Evolutionary conservation across 1,140 invertebrate species (phyloP), one percentile per base, ranked within the genome.

Genomic region (Batillaria attramentaria): DNA sequence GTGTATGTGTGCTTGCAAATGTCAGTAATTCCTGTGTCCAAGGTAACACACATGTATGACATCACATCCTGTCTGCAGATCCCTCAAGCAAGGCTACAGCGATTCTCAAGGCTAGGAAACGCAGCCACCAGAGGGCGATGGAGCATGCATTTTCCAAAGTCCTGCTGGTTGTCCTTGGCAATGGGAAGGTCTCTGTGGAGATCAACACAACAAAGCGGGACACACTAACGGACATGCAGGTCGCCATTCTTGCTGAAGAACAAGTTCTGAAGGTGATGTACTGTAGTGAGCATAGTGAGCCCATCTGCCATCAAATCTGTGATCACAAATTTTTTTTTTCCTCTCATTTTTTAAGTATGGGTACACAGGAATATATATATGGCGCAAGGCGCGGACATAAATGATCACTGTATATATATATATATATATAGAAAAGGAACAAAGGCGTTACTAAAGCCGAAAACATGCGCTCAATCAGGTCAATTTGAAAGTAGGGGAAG

Each of bases 81-180:
- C 82, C 84, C 4, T 43, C 74, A 39, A 79, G 80, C 33, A 87
- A 78, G 78, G 79, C 73, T n/a, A 81, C 81, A 18, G 83, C 83
- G 2, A 54, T 81, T 33, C 83, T 83, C 54, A 88, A 87, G 74
- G 81, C 79, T 60, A 85, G 84, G 72, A 89, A 89, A 70, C 37
- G 85, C 18, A 79, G 86, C 31, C 80, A 85, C 37, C 84, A 85
- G 78, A 70, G 83, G 54, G 85, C 88, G 6, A 31, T 87, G 57
- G 84, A 88, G 72, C 84, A 89, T 73, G 87, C 88, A n/a, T 89
- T 89, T 72, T 84, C 84, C 39, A 84, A 83, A 75, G 72, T 88
- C 2, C 77, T 89, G 20, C 54, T 89, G 50, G 77, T 89, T 41
- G 83, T 86, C 10, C 77, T 89, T 6, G 60, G 77, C 31, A 85